These are phyloP conservation scores for Crematogaster levior DNA, from an alignment of 2,888 invertebrate genomes.

Conservation along the genomic window DNA sequence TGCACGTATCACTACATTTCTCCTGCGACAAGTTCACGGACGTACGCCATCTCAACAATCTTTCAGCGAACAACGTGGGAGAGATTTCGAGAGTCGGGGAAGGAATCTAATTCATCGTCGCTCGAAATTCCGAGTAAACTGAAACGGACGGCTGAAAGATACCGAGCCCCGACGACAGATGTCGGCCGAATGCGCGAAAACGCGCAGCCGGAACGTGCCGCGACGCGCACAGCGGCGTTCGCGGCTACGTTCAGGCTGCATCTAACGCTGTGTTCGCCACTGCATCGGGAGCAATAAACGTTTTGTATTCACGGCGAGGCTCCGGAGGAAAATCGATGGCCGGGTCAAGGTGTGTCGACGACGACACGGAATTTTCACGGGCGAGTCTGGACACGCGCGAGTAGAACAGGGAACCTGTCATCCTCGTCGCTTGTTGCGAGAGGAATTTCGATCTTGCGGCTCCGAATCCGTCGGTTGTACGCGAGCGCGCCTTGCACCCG, in stretches of 20 bases:
- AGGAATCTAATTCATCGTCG: neutral
- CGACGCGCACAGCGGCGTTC: neutral
- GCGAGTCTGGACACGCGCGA: neutral
- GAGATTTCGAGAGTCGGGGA: no score
- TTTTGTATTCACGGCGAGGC: neutral
- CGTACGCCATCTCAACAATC: conserved; percentile 41
- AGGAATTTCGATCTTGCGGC: neutral
- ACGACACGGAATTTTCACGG: conserved; percentile 14
- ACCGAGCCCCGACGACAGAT: neutral
- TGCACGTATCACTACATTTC: conserved; percentile 50
- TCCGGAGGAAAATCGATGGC: conserved; percentile 33
- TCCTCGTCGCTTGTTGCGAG: no score
- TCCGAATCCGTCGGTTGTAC: neutral
- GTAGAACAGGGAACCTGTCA: neutral
- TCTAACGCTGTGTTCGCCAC: neutral
- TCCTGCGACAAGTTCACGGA: conserved; percentile 64
- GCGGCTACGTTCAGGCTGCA: conserved; percentile 18
- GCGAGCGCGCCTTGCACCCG: neutral
- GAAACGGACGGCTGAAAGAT: neutral
- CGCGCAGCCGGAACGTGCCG: no score
- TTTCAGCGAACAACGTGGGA: neutral
- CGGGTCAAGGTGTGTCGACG: conserved; percentile 31
- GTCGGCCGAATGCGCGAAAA: neutral
- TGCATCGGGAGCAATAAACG: neutral
- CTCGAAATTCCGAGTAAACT: no score